Evolutionary conservation across 2,113 vertebrate species (phyloP).

Genomic region (Cyprinodon brontotheroides): DNA sequence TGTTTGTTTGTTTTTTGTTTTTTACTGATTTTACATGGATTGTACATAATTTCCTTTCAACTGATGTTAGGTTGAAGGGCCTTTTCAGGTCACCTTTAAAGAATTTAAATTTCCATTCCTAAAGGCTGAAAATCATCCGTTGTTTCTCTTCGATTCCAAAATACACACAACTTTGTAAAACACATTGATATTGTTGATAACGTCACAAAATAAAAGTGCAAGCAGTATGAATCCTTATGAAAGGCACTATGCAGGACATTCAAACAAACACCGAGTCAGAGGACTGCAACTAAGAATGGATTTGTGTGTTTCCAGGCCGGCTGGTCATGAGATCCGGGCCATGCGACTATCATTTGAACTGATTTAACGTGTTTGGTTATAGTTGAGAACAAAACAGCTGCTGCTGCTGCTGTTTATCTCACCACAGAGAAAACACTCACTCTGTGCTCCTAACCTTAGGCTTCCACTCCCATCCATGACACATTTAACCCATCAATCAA

Average conservation of each 20-base stretch:
- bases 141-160: neutral
- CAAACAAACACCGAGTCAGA: constrained; percentile 8
- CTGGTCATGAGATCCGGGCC: constrained; percentile 67
- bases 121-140: neutral
- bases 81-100: no score
- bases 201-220: neutral
- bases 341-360: constrained; percentile 69
- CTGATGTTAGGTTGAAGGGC: no score
- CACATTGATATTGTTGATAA: neutral
- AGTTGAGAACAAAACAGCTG: constrained; percentile 53
- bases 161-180: neutral
- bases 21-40: no score
- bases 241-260: neutral
- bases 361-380: constrained; percentile 55
- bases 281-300: neutral
- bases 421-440: constrained; percentile 10
- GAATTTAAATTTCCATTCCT: no score
- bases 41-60: no score
- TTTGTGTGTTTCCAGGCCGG: constrained; percentile 32
- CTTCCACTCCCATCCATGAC: constrained; percentile 41
- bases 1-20: no score
- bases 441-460: constrained; percentile 35
- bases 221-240: neutral
- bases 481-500: constrained; percentile 43
- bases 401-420: constrained; percentile 38